A percentile compares a stretch with the other conserved stretches of the same genome.
These are phyloP conservation scores for Mola mola DNA, from an alignment of 2,113 vertebrate species.

Conservation along the genomic window DNA sequence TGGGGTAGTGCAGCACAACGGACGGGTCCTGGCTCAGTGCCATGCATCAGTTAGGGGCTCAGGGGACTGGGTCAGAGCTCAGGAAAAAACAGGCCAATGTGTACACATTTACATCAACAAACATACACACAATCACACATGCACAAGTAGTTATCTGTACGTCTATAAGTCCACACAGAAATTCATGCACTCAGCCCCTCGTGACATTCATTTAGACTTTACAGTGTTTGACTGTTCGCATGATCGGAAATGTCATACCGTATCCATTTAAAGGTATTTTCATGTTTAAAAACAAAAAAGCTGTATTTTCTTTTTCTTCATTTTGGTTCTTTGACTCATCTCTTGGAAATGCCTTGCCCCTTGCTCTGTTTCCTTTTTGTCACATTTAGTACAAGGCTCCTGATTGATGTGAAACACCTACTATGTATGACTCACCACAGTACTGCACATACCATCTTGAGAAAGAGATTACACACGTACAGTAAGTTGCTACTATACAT, in stretches of 20 bases:
- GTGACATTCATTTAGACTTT: no score
- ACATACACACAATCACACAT: conserved; percentile 5
- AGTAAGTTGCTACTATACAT: no score
- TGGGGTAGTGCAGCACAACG: conserved; percentile 31
- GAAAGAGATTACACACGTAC: background rate
- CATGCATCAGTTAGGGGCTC: conserved; percentile 37
- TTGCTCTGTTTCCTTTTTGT: background rate
- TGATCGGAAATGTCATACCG: no score
- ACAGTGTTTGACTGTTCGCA: no score
- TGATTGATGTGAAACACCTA: conserved; percentile 11
- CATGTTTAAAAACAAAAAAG: no score
- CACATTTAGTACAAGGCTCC: background rate
- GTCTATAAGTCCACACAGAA: no score
- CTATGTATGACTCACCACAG: conserved; percentile 4
- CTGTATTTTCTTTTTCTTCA: no score
- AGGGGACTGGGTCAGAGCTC: conserved; percentile 45
- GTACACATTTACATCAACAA: conserved; percentile 25
- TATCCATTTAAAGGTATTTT: no score
- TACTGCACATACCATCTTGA: no score
- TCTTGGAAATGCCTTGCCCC: background rate
- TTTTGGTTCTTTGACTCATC: conserved; percentile 54
- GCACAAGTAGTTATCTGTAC: no score
- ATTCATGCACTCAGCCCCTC: no score
- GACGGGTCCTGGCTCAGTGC: conserved; percentile 45
- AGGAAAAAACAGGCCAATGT: conserved; percentile 33